Conservation (phyloP, 2,888 invertebrate species). For the Ariolimax columbianus region DNA sequence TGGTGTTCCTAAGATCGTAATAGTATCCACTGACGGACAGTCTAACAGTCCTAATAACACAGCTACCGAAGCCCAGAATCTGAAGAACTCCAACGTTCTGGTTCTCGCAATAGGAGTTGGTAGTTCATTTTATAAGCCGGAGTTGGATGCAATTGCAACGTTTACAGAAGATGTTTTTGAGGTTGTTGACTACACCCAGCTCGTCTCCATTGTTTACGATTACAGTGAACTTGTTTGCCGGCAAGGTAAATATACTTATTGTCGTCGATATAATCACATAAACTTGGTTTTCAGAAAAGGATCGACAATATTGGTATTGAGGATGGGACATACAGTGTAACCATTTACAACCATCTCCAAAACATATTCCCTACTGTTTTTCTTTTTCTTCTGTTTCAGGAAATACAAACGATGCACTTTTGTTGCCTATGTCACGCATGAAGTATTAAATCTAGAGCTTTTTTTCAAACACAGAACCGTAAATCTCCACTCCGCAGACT, state of each 20-base stretch:
- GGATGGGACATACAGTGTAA: too few species aligned
- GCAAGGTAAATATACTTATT: not conserved
- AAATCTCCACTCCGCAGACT: too few species aligned
- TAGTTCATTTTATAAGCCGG: not conserved
- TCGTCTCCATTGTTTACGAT: not conserved
- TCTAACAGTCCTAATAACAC: not conserved
- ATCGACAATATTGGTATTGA: too few species aligned
- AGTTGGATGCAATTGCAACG: conserved; percentile 8
- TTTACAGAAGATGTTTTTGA: conserved; percentile 15
- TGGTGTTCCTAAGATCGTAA: not conserved
- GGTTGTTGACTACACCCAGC: conserved; percentile 1
- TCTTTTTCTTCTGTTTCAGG: too few species aligned
- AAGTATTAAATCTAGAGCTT: too few species aligned
- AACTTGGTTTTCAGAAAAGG: too few species aligned
- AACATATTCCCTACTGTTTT: not conserved
- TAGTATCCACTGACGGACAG: conserved; percentile 28
- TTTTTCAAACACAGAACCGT: too few species aligned
- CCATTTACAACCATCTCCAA: too few species aligned
- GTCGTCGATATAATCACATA: too few species aligned
- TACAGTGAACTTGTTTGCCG: conserved; percentile 10
- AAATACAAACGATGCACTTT: too few species aligned
- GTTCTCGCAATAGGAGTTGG: conserved; percentile 21
- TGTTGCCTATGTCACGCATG: too few species aligned
- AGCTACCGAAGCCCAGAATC: not conserved
- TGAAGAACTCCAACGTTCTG: conserved; percentile 7